Evolutionary conservation across 2,113 vertebrate genomes (phyloP).

Genomic region (Oceanites oceanicus): DNA sequence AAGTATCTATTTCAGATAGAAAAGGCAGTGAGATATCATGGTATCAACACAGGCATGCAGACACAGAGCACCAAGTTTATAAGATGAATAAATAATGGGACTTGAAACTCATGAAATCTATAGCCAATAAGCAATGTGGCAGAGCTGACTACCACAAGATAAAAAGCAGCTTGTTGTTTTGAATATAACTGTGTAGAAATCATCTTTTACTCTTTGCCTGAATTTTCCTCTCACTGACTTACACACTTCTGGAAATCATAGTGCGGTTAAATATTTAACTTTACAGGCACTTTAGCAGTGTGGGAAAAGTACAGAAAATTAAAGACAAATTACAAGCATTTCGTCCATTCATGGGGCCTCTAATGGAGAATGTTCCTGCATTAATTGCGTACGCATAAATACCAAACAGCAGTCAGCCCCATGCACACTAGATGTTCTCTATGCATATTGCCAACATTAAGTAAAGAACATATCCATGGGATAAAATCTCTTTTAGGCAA

Average conservation of each 20-base stretch:
- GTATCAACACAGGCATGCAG: neutral
- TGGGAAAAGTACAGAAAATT: neutral
- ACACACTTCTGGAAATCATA: neutral
- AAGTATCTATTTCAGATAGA: too few relatives aligned
- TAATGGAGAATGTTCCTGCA: neutral
- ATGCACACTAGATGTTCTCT: neutral
- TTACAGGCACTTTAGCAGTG: neutral
- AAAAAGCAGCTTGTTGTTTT: neutral
- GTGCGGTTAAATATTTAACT: neutral
- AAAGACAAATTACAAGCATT: neutral
- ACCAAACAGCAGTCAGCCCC: neutral
- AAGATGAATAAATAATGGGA: neutral
- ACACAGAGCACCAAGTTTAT: neutral
- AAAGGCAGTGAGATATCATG: neutral
- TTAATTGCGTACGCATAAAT: neutral
- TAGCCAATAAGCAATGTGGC: neutral
- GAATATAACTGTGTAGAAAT: neutral
- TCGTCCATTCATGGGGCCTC: neutral
- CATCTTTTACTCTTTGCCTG: neutral
- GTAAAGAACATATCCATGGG: neutral
- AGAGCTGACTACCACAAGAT: neutral
- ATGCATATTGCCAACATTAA: neutral
- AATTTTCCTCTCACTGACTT: neutral
- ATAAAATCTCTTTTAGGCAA: neutral
- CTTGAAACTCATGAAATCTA: neutral